Evolutionary conservation across 1,140 invertebrate species (phyloP), one percentile per base, ranked within the genome.

Genomic region (Ceratosolen fusciceps): DNA sequence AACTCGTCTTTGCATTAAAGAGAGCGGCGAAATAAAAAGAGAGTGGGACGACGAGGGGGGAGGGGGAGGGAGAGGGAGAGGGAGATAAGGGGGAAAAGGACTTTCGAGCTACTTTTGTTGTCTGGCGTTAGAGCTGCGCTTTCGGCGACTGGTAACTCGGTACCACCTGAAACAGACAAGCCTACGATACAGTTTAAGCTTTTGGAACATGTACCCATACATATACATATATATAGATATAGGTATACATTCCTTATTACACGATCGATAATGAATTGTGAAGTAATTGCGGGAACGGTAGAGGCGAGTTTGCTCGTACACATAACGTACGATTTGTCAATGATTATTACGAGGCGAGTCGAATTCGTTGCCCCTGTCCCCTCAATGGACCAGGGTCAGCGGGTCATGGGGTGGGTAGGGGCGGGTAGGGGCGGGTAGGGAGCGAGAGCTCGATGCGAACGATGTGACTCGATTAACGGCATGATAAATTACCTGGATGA

Each of bases 401-500:
- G n/a, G n/a, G n/a, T n/a, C n/a, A n/a, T n/a, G n/a, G n/a, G n/a
- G n/a, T n/a, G n/a, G n/a, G n/a, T n/a, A n/a, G n/a, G n/a, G n/a
- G n/a, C n/a, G n/a, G n/a, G n/a, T n/a, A n/a, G n/a, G n/a, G n/a
- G n/a, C n/a, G n/a, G n/a, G n/a, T n/a, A n/a, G n/a, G n/a, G n/a
- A n/a, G n/a, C n/a, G n/a, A n/a, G n/a, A n/a, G n/a, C n/a, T n/a
- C n/a, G n/a, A n/a, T n/a, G n/a, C n/a, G n/a, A n/a, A n/a, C 12
- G 12, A 43, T 12, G 39, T 43, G 0, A 21, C 16, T n/a, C 58
- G 29, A 34, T 34, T 10, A 29, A 56, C 4, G 1, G 14, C 29
- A 29, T 21, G 43, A n/a, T 29, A 14, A 29, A 74, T 62, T 24
- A 80, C 24, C 80, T 86, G 84, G 56, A 88, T 85, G 9, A 86